Evolutionary conservation across 1,140 invertebrate species (phyloP), one percentile per base, ranked within the genome.

Genomic region (Pseudobourletiella spinata): DNA sequence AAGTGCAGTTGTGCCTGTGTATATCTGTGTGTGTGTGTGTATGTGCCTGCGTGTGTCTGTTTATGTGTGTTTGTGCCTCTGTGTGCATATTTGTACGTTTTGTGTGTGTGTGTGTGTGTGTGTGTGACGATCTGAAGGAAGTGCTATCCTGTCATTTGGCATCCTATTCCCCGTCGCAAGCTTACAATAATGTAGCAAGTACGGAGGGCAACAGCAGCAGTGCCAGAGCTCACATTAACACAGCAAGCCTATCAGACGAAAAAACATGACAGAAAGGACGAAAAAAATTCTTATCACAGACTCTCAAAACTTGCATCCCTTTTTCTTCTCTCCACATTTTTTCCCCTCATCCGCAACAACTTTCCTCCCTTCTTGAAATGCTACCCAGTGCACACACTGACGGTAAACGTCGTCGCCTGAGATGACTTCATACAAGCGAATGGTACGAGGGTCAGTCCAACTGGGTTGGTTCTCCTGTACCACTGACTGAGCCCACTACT

Each of bases 231-330:
- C 35, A 39, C 8, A 8, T 39, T n/a, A 39, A n/a, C 43, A 46
- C 6, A 46, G 43, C 43, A 46, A 46, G 43, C 24, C 43, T 46
- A 46, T 46, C 50, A 52, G 29, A 52, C 18, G 6, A n/a, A 18
- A 52, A 24, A 52, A 52, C 50, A 52, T 52, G 50, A 52, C 50
- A 29, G 22, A 18, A 22, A 26, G 11, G 22, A 29, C n/a, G 11
- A 29, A 52, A 52, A 52, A 52, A 52, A 52, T 52, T 52, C 22
- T 52, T 52, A 52, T 52, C 50, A 46, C 43, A 46, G n/a, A 8
- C 43, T 3, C 43, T n/a, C n/a, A n/a, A n/a, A n/a, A n/a, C n/a
- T n/a, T n/a, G n/a, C n/a, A n/a, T n/a, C n/a, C n/a, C n/a, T n/a
- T n/a, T n/a, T n/a, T n/a, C n/a, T n/a, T n/a, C n/a, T n/a, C n/a